phyloP scores from a whole-genome alignment of 2,888 invertebrate genomes.

The Rapana venosa region DNA sequence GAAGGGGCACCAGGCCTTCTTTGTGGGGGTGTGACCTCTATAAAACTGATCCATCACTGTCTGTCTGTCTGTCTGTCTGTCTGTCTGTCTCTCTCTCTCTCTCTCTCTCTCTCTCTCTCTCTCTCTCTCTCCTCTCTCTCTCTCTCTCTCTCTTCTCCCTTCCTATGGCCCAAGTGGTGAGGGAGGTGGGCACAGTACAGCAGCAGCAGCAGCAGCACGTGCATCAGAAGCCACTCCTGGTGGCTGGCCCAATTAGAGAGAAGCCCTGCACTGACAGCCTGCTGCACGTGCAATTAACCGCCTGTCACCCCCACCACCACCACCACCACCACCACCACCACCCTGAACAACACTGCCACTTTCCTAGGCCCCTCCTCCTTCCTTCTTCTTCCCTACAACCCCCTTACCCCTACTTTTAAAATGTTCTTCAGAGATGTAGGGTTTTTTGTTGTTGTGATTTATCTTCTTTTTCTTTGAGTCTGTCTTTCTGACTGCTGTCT shows the following conservation, averaged over 20 bases:
- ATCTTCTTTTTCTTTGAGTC: not conserved
- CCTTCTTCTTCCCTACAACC: not conserved
- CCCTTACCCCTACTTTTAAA: no score
- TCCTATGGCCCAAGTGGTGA: no score
- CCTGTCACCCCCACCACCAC: not conserved
- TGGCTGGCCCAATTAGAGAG: conserved; percentile 32
- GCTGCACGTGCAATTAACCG: conserved; percentile 39
- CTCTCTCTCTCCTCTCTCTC: conserved; percentile 10
- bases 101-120: not conserved
- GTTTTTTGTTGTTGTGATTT: not conserved
- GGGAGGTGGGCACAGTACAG: no score
- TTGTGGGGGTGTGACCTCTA: no score
- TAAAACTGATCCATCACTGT: not conserved
- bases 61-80: conserved; percentile 26
- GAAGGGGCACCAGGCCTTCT: no score
- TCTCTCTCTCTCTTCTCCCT: conserved; percentile 1
- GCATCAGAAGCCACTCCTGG: conserved; percentile 12
- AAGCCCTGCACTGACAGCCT: not conserved
- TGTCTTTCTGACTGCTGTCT: not conserved
- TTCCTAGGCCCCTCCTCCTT: not conserved
- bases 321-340: not conserved
- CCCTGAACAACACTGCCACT: not conserved
- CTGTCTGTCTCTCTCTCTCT: conserved; percentile 11
- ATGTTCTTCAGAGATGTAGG: no score
- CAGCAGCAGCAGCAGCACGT: no score